Evolutionary conservation across 1,140 invertebrate genomes (phyloP), one percentile per base, ranked within the genome.

Genomic region (Trissolcus basalis): DNA sequence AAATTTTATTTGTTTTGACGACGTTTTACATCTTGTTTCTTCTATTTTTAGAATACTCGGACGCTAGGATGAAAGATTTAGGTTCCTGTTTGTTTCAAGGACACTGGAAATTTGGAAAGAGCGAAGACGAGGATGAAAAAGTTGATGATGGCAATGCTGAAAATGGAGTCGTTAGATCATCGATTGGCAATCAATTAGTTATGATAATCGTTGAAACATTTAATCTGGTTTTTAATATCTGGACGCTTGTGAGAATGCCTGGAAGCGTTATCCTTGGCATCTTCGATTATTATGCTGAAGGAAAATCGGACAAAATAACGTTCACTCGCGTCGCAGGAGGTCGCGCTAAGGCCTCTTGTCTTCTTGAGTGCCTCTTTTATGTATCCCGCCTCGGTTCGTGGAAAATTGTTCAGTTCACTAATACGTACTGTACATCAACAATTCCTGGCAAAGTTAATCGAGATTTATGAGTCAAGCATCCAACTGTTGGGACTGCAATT

Each of bases 291-390:
- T 27, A 68, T 68, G 59, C 49, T 13, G 58, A 75, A 75, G 64
- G 64, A 75, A 75, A 75, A 75, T 75, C 64, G 59, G 41, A 54
- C 55, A 63, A 58, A 69, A 53, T 69, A 75, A 75, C 72, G 64
- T 68, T 73, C 70, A 48, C 69, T 64, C 48, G 63, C 59, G 45
- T 67, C 55, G 71, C 63, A 60, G 69, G 75, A 76, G 71, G 69
- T 71, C 65, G 68, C 48, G 63, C 49, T 69, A 51, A 53, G 48
- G 55, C 49, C 41, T 49, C 32, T 49, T 36, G 47, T 68, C 54
- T 41, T 55, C 67, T 69, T 41, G 56, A 69, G 55, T 60, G 43
- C 7, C n/a, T 58, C 64, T 70, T 70, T 70, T 43, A 70, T 61
- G 67, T 61, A 49, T 48, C 56, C 68, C 68, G 68, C 53, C 19